Base-by-base conservation (phyloP, 2,888 invertebrate genomes). In the Folsomia manolachei region DNA sequence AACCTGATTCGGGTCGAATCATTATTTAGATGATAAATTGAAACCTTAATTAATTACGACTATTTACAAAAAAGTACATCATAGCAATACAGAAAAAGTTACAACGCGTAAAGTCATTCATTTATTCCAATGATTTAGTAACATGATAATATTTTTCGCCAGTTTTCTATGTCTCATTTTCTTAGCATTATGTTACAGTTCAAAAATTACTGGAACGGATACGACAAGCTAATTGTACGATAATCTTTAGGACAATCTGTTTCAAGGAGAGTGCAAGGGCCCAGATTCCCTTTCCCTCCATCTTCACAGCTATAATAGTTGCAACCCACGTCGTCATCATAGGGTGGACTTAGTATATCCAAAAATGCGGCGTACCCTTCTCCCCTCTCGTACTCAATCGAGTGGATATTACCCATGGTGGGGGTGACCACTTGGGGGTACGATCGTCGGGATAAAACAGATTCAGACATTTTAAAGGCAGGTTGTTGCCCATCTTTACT, bases 271-370 rank as follows among this genome's bases (percentile, higher is more conserved):
- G 66, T 63, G 67, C 72, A 72, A 18, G 72, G 63, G 9, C 63
- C 53, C 26, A 51, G 19, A 23, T 63, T 56, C 7, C 56, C 65
- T 11, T 68, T 65, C 51, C 70, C 69, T 24, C 67, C 24, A 14
- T 70, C 65, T 7, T 68, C 23, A 63, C 67, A 69, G 27, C 65
- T 63, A 24, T 71, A 75, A 63, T 75, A 75, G 26, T 75, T 72
- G 71, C 75, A 75, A 2, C 71, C 68, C 23, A 72, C 71, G 14
- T 68, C 69, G n/a, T 75, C 75, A 7, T 67, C 70, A 19, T 77
- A 77, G 2, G 77, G 77, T 4, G 77, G 77, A 69, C 79, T 78
- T 14, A 80, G 53, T 70, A 80, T 76, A 65, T 80, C 80, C n/a
- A 80, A 51, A 62, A 80, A 79, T 0, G 79, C 80, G 7, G 78